Base-by-base conservation (phyloP, 2,113 vertebrate species). In the Barnardius zonarius region DNA sequence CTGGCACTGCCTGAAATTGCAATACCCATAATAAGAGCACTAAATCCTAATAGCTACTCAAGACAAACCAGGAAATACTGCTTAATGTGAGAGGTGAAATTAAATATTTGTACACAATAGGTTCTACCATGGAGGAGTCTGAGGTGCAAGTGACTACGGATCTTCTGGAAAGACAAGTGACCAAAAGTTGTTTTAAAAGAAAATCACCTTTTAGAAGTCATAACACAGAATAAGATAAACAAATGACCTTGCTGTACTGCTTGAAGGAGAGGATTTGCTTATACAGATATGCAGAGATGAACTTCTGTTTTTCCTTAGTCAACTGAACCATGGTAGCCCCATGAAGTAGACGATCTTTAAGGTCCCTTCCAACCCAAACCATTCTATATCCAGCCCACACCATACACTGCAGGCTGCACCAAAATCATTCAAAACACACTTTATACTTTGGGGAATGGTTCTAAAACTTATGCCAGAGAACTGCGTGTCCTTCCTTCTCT, bases 1-100 rank as follows among this genome's bases (percentile, higher is more conserved):
- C 97, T 97, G 97, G 97, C 95, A 95, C 89, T 59, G 72, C 49
- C 66, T 96, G 84, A 59, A 86, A 80, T 67, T 86, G 68, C 93
- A 92, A 52, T 96, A 78, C 85, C 91, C 85, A 66, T 59, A 86
- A 88, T 46, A 91, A 86, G 63, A 91, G 85, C 92, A 79, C 62
- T 91, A 90, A 91, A 95, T 70, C 55, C 88, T 92, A 88, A 83
- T 23, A 83, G 86, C 73, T 90, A 66, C 95, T 92, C 91, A 84
- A 86, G 86, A 79, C 84, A 78, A 77, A 90, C 6, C 51, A 79
- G 92, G 89, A 90, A 95, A 90, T 9, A 6, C n/a, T 46, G 79
- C 84, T 76, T 7, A 37, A 57, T 15, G 24, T 0, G 13, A 88
- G 78, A 76, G 1, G 14, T 25, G 48, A 64, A 48, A 67, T 44